phyloP scores from a whole-genome alignment of 2,888 invertebrate genomes.

The Caenorhabditis becei region DNA sequence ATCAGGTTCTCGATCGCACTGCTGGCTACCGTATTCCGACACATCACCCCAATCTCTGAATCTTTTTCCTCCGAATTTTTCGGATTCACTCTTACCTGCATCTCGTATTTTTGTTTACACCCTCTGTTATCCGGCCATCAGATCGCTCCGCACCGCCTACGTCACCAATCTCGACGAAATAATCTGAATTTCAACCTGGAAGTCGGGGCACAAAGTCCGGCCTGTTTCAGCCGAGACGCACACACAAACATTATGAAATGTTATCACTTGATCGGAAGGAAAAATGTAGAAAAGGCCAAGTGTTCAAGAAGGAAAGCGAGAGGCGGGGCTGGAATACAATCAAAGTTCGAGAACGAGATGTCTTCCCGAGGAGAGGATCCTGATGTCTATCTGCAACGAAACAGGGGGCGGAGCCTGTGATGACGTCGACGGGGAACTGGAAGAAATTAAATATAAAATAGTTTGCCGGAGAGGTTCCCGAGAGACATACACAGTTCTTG shows the following conservation, averaged over 20 bases:
- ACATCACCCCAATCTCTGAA: constrained; percentile 2
- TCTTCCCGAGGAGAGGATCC: neutral
- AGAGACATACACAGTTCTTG: constrained; percentile 8
- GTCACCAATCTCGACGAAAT: neutral
- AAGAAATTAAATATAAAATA: constrained; percentile 22
- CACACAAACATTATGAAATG: constrained; percentile 2
- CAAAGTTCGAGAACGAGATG: constrained; percentile 35
- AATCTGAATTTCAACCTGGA: neutral
- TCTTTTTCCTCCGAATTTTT: constrained; percentile 8
- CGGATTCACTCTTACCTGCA: too few species aligned
- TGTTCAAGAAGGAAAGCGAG: constrained; percentile 31
- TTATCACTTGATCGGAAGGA: neutral
- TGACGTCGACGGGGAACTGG: constrained; percentile 26
- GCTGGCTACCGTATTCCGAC: neutral
- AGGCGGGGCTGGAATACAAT: constrained; percentile 4
- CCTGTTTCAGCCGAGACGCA: constrained; percentile 3
- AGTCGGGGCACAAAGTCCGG: neutral
- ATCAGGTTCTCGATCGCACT: too few species aligned
- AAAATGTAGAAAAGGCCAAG: constrained; percentile 29
- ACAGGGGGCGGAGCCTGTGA: constrained; percentile 27
- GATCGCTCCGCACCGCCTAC: constrained; percentile 11
- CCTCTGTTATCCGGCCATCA: constrained; percentile 13
- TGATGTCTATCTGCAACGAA: constrained; percentile 16
- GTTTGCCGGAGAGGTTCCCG: neutral
- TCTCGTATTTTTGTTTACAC: constrained; percentile 8